These are phyloP conservation scores for Leucoptera coffeella DNA, from an alignment of 2,888 invertebrate species.

Conservation along the genomic window DNA sequence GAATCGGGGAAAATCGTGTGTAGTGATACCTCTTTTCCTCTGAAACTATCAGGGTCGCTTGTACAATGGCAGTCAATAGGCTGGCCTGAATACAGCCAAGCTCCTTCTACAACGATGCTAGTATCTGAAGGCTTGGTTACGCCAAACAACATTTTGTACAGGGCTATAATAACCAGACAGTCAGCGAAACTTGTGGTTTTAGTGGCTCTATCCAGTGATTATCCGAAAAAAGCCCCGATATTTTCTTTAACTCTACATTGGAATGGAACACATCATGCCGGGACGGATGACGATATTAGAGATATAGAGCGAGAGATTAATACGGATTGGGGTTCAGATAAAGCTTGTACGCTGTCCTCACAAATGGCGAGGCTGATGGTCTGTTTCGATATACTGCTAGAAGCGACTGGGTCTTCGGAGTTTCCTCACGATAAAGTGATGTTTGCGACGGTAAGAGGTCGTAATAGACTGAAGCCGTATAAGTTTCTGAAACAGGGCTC, in stretches of 20 bases:
- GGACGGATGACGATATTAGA: constrained; percentile 65
- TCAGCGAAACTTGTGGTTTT: constrained; percentile 73
- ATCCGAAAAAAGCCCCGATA: constrained; percentile 71
- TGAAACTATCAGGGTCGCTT: constrained; percentile 51
- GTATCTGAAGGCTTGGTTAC: constrained; percentile 54
- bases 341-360: constrained; percentile 58
- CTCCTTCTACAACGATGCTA: constrained; percentile 41
- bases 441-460: constrained; percentile 67
- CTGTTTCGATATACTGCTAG: constrained; percentile 81
- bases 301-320: constrained; percentile 71
- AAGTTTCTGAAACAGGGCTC: constrained; percentile 68
- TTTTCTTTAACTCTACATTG: constrained; percentile 70
- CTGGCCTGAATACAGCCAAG: constrained; percentile 60
- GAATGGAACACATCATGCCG: constrained; percentile 61
- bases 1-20: constrained; percentile 47
- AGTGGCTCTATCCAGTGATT: constrained; percentile 75
- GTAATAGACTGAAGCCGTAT: constrained; percentile 76
- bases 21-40: constrained; percentile 8
- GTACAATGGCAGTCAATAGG: constrained; percentile 65
- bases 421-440: constrained; percentile 81
- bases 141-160: constrained; percentile 65
- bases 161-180: constrained; percentile 72
- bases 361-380: constrained; percentile 76
- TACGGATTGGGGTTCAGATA: constrained; percentile 49
- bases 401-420: constrained; percentile 65